Evolutionary conservation across 2,113 vertebrate species (phyloP).

Genomic region (Cephalopholis sonnerati): DNA sequence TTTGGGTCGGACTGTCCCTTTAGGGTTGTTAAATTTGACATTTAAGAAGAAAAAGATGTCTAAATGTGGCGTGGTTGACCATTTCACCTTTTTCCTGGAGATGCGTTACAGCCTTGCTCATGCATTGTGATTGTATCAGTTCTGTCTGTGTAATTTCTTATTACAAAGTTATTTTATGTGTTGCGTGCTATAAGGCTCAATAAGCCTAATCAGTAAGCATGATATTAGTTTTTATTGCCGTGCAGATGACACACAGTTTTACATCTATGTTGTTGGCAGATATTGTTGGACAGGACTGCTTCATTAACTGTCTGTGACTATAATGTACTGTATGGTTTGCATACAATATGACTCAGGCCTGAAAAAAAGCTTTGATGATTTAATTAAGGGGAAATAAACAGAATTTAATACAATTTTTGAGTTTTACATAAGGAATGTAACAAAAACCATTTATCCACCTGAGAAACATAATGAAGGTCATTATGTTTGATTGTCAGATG

Average conservation of each 20-base stretch:
- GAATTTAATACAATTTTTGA: background rate
- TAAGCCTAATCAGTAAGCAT: background rate
- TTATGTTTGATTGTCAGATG: background rate
- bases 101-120: background rate
- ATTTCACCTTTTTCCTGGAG: background rate
- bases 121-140: background rate
- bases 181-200: background rate
- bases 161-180: background rate
- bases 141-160: background rate
- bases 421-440: background rate
- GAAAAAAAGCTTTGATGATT: background rate
- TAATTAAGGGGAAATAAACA: background rate
- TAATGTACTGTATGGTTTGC: background rate
- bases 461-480: background rate
- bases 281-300: background rate
- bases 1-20: no score
- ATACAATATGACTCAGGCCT: background rate
- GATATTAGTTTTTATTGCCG: background rate
- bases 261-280: background rate
- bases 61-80: background rate
- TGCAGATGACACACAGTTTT: slow-evolving; percentile 1
- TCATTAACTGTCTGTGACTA: background rate
- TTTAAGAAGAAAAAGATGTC: background rate
- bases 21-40: background rate
- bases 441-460: background rate